Conservation (phyloP, 2,888 invertebrate species). For the Tryphoninae sp. region DNA sequence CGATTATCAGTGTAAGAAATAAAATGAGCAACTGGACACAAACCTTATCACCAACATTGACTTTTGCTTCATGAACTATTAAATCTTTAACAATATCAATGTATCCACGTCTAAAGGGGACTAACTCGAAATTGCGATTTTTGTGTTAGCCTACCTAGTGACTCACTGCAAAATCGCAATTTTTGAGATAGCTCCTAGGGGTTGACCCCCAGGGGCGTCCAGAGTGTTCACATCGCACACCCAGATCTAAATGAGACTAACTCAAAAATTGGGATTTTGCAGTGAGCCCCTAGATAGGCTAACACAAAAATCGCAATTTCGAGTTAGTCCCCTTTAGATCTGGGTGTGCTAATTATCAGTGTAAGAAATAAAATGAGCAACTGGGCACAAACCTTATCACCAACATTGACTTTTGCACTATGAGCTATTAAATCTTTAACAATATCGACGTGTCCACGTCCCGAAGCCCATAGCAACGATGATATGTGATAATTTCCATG, state of each 20-base stretch:
- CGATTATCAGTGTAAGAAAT: slow-evolving; percentile 1
- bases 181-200: too few species aligned
- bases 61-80: slow-evolving; percentile 93
- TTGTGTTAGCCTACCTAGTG: too few species aligned
- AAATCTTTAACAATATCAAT: slow-evolving; percentile 92
- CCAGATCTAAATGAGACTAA: too few species aligned
- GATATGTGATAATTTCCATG: slow-evolving; percentile 97
- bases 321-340: too few species aligned
- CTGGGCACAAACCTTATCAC: slow-evolving; percentile 87
- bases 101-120: slow-evolving; percentile 87
- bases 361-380: background rate
- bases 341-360: background rate
- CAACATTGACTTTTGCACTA: slow-evolving; percentile 96
- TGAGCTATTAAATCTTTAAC: slow-evolving; percentile 91
- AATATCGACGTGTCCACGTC: slow-evolving; percentile 93
- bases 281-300: too few species aligned
- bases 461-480: slow-evolving; percentile 97
- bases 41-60: slow-evolving; percentile 96
- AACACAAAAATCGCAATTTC: too few species aligned
- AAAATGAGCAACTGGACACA: slow-evolving; percentile 33
- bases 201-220: too few species aligned
- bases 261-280: too few species aligned
- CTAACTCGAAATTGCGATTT: too few species aligned
- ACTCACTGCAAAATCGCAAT: too few species aligned
- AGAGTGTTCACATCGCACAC: too few species aligned